These are phyloP conservation scores for Cephus pygmeus DNA, from an alignment of 2,888 invertebrate genomes.

Conservation along the genomic window DNA sequence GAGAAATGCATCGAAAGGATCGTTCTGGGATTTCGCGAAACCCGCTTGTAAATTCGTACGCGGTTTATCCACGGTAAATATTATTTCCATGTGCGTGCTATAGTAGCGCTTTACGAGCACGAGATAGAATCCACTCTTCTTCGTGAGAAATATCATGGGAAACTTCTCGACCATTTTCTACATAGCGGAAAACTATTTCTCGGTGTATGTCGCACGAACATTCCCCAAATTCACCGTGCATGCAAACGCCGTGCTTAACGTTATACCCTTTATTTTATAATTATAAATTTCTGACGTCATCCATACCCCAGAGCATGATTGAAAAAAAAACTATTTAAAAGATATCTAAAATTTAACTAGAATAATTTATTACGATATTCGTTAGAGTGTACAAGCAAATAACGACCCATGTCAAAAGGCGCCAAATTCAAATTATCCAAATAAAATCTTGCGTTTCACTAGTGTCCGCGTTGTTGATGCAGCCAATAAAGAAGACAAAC, in stretches of 20 bases:
- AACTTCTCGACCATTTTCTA: not conserved
- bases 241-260: not conserved
- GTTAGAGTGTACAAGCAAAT: not conserved
- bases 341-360: not conserved
- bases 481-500: slow-evolving; percentile 47
- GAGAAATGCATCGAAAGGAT: not conserved
- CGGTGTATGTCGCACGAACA: not conserved
- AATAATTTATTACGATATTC: not conserved
- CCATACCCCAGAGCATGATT: not conserved
- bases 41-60: not conserved
- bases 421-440: not conserved
- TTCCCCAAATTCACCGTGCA: not conserved
- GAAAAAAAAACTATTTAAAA: not conserved
- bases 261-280: not conserved
- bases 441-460: slow-evolving; percentile 1
- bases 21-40: not conserved
- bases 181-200: not conserved
- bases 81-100: not conserved
- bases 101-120: not conserved
- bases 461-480: slow-evolving; percentile 23
- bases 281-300: not conserved
- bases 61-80: not conserved
- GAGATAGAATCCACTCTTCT: not conserved
- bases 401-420: not conserved
- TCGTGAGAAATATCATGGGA: not conserved